Base-by-base conservation (phyloP, 2,888 invertebrate genomes). In the Rhopalosiphum nymphaeae region DNA sequence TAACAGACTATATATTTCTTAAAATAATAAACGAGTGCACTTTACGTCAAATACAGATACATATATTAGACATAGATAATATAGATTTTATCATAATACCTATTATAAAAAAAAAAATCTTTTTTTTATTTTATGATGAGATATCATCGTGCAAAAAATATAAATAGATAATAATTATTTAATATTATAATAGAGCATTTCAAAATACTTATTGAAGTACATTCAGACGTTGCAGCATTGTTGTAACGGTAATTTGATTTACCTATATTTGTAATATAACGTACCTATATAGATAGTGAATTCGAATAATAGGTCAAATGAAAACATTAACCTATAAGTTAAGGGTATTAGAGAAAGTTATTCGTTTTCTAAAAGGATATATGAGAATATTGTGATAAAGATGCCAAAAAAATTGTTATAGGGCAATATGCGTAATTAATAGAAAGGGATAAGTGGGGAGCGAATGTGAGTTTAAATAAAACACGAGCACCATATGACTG, bases 401-500 rank as follows among this genome's bases (percentile, higher is more conserved):
- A 78, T 78, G 93, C 93, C 78, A 89, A 89, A 89, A 89, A 91
- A 84, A 78, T 78, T 84, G 36, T 89, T 84, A 57, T 89, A 89
- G 78, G 56, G 3, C 84, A 89, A 89, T 89, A 46, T 84, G 88
- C 26, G 46, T 67, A 88, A 88, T 88, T 87, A 87, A 92, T 88
- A 92, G 29, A 87, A 89, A 44, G 36, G 25, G 61, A 49, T 0
- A 61, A 86, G 94, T 67, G 94, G 94, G 94, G 89, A 93, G 57
- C 21, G 26, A 84, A 93, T 49, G 57, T 29, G 90, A 91, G 85
- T 87, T 94, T 91, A 94, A 94, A 94, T 94, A 94, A 91, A 85
- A 94, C 94, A 90, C n/a, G 53, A 56, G 44, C 89, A 84, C 67
- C 94, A 91, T 91, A 94, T 94, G 94, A 94, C 94, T 94, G 94